Evolutionary conservation across 2,888 invertebrate genomes (phyloP).

Genomic region (Monochamus alternatus): DNA sequence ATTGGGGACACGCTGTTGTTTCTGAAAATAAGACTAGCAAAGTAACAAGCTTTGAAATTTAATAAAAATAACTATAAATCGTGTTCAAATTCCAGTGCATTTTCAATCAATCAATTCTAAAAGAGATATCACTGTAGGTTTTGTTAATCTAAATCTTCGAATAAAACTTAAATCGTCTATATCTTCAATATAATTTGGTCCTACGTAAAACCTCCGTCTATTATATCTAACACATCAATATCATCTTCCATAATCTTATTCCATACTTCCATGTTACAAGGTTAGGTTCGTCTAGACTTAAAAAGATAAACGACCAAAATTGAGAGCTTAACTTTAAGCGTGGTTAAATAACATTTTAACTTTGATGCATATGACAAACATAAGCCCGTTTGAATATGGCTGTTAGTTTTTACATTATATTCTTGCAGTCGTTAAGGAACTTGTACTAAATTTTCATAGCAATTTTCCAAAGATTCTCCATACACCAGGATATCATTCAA

Average conservation of each 20-base stretch:
- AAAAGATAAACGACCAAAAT: slow-evolving; percentile 6
- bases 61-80: neutral
- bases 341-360: slow-evolving; percentile 9
- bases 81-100: neutral
- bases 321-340: slow-evolving; percentile 16
- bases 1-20: neutral
- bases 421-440: slow-evolving; percentile 48
- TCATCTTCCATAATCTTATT: neutral
- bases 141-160: slow-evolving; percentile 6
- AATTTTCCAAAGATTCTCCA: slow-evolving; percentile 40
- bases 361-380: slow-evolving; percentile 1
- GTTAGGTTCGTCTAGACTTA: neutral
- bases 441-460: slow-evolving; percentile 39
- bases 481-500: slow-evolving; percentile 53
- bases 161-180: neutral
- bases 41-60: neutral
- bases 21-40: neutral
- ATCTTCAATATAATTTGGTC: neutral
- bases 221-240: neutral
- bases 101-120: neutral
- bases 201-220: no score
- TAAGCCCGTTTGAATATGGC: neutral
- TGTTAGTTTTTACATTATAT: slow-evolving; percentile 52
- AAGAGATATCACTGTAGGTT: neutral
- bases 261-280: neutral